Percentiles rank a stretch among this genome's conserved stretches.
Conservation (phyloP, 92 coral and sea anemone species). For the Chrysogorgia sp. region DNA sequence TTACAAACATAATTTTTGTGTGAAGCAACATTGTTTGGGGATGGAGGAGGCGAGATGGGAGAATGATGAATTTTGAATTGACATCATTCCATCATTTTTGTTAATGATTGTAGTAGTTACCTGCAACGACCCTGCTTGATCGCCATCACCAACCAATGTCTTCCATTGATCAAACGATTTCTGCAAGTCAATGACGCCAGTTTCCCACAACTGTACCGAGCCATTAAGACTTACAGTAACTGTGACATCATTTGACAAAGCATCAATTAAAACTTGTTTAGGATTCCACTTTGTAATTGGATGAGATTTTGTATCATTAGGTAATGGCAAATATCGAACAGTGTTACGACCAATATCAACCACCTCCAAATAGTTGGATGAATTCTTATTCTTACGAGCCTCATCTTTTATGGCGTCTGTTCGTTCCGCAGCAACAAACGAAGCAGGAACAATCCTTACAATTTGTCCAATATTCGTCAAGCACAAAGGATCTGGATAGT, state of each 20-base stretch:
- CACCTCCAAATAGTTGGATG: constrained; percentile 76
- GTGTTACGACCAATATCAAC: constrained; percentile 72
- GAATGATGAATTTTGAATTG: no score
- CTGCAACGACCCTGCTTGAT: constrained; percentile 78
- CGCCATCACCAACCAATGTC: constrained; percentile 79
- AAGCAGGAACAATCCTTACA: constrained; percentile 75
- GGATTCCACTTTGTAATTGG: constrained; percentile 75
- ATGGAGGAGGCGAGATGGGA: no score
- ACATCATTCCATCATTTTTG: not conserved
- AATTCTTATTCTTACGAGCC: not conserved
- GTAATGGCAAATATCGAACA: constrained; percentile 75
- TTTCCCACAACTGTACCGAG: constrained; percentile 92
- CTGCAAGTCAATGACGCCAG: constrained; percentile 79
- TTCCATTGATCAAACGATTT: constrained; percentile 89
- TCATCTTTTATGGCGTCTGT: constrained; percentile 39
- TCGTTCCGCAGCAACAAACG: constrained; percentile 64
- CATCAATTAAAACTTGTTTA: constrained; percentile 75
- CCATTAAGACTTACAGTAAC: constrained; percentile 88
- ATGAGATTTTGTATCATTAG: constrained; percentile 65
- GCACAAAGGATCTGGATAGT: constrained; percentile 62
- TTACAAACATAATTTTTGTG: no score
- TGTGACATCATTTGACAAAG: constrained; percentile 79
- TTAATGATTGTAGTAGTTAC: constrained; percentile 52
- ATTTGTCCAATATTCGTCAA: constrained; percentile 85
- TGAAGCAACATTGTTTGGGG: no score